These are phyloP conservation scores for Archocentrus centrarchus DNA, from an alignment of 2,113 vertebrate species.

Conservation along the genomic window DNA sequence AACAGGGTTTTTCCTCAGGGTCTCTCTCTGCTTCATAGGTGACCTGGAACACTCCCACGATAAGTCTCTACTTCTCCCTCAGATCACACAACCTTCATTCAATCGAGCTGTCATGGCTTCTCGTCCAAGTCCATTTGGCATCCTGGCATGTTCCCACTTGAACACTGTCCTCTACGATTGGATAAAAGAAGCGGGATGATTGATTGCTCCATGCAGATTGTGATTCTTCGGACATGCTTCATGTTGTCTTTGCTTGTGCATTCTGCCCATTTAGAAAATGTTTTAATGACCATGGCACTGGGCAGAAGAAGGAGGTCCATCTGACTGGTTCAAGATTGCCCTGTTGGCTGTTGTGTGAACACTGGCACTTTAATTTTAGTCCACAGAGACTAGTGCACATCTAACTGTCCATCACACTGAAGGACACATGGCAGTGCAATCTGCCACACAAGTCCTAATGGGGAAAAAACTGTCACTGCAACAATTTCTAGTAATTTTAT, in stretches of 20 bases:
- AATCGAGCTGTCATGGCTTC: constrained; percentile 60
- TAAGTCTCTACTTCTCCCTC: constrained; percentile 17
- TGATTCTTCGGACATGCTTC: constrained; percentile 64
- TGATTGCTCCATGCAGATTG: constrained; percentile 77
- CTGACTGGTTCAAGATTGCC: constrained; percentile 25
- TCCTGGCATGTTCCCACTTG: constrained; percentile 25
- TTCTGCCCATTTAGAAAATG: constrained; percentile 46
- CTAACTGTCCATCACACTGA: constrained; percentile 80
- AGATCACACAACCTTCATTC: constrained; percentile 43
- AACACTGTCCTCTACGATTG: constrained; percentile 42
- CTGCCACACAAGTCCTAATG: constrained; percentile 79
- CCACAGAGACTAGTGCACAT: constrained; percentile 78
- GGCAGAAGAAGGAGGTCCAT: constrained; percentile 42
- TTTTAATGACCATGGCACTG: neutral
- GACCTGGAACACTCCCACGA: constrained; percentile 49
- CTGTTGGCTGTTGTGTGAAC: constrained; percentile 76
- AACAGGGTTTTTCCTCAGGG: neutral
- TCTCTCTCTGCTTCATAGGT: constrained; percentile 34
- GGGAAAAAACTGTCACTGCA: constrained; percentile 62
- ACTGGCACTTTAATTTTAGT: constrained; percentile 84
- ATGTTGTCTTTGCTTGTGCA: constrained; percentile 30
- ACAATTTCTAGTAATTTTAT: constrained; percentile 82
- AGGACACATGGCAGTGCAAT: constrained; percentile 82
- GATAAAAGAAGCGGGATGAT: constrained; percentile 48
- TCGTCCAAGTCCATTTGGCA: constrained; percentile 61